Evolutionary conservation across 2,113 vertebrate species (phyloP), one percentile per base, ranked within the genome.

Genomic region (Cyprinodon variegatus): DNA sequence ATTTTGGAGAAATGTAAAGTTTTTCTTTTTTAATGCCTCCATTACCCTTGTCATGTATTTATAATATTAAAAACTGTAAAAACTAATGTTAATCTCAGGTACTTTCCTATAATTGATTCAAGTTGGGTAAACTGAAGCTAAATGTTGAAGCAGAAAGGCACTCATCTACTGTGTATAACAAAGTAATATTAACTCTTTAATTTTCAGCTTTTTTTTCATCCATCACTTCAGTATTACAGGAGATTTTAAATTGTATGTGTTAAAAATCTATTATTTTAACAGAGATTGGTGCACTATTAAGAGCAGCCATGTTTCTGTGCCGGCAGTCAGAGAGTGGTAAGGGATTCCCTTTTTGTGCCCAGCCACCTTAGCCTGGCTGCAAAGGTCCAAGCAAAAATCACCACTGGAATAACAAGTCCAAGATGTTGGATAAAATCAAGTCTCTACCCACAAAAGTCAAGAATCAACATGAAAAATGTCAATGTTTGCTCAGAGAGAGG

Each of bases 381-480:
- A 81, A 70, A 70, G 73, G 75, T 65, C 65, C 75, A 78, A 77
- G 76, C 88, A 89, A 91, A 83, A 91, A 79, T 81, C 88, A 83
- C 88, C 59, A 70, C 82, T 89, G 80, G 79, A 88, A 90, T 84
- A 89, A 86, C 79, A 87, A 93, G 87, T 80, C 83, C 68, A 88
- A 85, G 79, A 86, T 86, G 85, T 83, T 86, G 83, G 87, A 89
- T 86, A 85, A 89, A 90, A 87, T 82, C 81, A 84, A 82, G 84
- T 84, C 90, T 90, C 85, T 85, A 76, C 85, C 86, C 87, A 85
- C 86, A 89, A 86, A 89, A 90, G 81, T 89, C 88, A 85, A 83
- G 86, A 93, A 86, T 90, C 87, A 90, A 90, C 90, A 90, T 73
- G 78, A 87, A 89, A 86, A 91, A 90, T 92, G 88, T 92, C 89